Base-by-base conservation (phyloP, 2,888 invertebrate genomes). In the Eupithecia centaureata region DNA sequence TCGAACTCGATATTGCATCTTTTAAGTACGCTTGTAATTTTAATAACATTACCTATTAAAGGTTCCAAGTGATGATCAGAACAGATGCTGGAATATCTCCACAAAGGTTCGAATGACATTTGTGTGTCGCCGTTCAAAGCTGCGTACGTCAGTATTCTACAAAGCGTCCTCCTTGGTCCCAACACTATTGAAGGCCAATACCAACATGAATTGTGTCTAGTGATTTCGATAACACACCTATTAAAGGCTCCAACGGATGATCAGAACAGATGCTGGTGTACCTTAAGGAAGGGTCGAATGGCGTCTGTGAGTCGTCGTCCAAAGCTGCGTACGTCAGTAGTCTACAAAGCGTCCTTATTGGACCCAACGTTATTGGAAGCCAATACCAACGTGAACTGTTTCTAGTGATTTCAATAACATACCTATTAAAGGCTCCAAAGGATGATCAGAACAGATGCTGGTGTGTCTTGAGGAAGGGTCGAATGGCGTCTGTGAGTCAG, bases 251-350 rank as follows among this genome's bases (percentile, higher is more conserved):
- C 30, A 89, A 71, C 0, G 89, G 87, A 42, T 87, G 90, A 63
- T 92, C 92, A 47, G 91, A 90, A 71, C 90, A 90, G 64, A 92
- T 87, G 76, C 90, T 91, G 28, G 91, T 88, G 67, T 90, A 91
- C 7, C 91, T 75, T 0, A 89, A 88, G 0, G 82, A 77, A 30
- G 83, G 80, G 51, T 87, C 86, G 74, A 82, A 85, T 7, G 88
- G 89, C 27, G 84, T 79, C 67, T 84, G 86, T 2, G 88, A 81
- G 79, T 99, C 98, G 0, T 97, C 98, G 82, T 98, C 97, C 10
- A 93, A 95, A 0, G 98, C 97, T 73, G 97, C n/a, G 86, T 99
- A 98, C 10, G 96, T 96, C 18, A 99, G 94, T 22, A 99, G 91
- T 63, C 97, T 95, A 72, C 96, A 96, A 42, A 99, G 93, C 0